phyloP scores from a whole-genome alignment of 2,113 vertebrate genomes.

The Pao palembangensis region DNA sequence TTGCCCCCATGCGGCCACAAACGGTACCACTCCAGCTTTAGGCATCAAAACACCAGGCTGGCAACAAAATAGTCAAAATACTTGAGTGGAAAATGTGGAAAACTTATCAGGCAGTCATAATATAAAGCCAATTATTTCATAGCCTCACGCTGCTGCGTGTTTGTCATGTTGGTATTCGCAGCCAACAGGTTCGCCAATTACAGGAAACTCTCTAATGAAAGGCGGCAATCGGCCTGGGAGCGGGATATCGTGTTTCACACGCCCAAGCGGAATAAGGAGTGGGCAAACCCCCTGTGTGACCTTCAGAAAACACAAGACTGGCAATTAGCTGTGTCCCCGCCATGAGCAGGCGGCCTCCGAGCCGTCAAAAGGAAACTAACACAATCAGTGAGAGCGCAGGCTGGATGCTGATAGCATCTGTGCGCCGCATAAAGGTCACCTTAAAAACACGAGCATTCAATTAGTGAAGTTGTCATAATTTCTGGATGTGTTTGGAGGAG shows the following conservation, averaged over 20 bases:
- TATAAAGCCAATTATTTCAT: constrained; percentile 46
- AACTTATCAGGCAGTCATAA: constrained; percentile 22
- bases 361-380: constrained; percentile 58
- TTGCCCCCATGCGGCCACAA: constrained; percentile 78
- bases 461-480: constrained; percentile 74
- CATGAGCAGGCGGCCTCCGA: constrained; percentile 55
- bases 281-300: constrained; percentile 45
- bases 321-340: constrained; percentile 70
- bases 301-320: constrained; percentile 64
- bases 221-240: constrained; percentile 18
- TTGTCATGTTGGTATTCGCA: constrained; percentile 27
- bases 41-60: constrained; percentile 1
- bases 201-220: constrained; percentile 44
- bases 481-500: constrained; percentile 44
- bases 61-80: constrained; percentile 21
- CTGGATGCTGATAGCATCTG: constrained; percentile 64
- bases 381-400: constrained; percentile 55
- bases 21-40: constrained; percentile 9
- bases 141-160: constrained; percentile 12
- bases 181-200: constrained; percentile 57
- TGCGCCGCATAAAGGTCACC: constrained; percentile 72
- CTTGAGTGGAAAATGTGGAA: constrained; percentile 21
- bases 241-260: constrained; percentile 41
- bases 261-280: constrained; percentile 33
- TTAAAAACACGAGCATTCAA: constrained; percentile 54